Conservation (phyloP, 2,888 invertebrate species). For the Pyrocoelia pectoralis region DNA sequence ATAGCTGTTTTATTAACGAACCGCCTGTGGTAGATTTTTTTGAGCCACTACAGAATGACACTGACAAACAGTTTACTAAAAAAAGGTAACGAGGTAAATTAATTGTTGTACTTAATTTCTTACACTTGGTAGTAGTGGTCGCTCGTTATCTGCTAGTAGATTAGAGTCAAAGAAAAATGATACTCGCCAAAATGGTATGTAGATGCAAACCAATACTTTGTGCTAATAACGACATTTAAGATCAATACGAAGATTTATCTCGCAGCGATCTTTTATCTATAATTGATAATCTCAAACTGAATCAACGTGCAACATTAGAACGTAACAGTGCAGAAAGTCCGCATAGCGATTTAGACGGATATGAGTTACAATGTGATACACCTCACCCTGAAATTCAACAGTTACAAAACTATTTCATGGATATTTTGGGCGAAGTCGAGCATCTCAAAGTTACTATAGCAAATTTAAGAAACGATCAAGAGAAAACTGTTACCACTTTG, state of each 20-base stretch:
- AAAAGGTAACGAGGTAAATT: too few relatives aligned
- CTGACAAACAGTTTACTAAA: not conserved
- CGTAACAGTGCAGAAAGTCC: conserved; percentile 7
- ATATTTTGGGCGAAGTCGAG: conserved; percentile 28
- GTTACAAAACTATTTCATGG: conserved; percentile 28
- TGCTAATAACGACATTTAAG: conserved; percentile 1
- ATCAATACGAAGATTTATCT: conserved; percentile 13
- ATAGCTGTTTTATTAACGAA: too few relatives aligned
- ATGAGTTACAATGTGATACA: conserved; percentile 22
- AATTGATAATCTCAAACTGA: conserved; percentile 16
- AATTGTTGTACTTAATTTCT: too few relatives aligned
- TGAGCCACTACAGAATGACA: not conserved
- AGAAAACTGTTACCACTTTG: conserved; percentile 15
- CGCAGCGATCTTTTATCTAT: conserved; percentile 15
- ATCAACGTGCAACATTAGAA: not conserved
- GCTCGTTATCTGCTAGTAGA: not conserved
- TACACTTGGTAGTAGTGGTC: not conserved
- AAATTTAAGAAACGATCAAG: conserved; percentile 18
- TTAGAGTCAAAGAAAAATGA: not conserved
- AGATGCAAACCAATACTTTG: too few relatives aligned
- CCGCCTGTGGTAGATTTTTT: not conserved
- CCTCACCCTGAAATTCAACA: conserved; percentile 28
- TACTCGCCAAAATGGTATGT: too few relatives aligned
- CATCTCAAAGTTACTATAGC: conserved; percentile 29
- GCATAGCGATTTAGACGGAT: conserved; percentile 15